Evolutionary conservation across 2,888 invertebrate genomes (phyloP), one percentile per base, ranked within the genome.

Genomic region (Drosophila lutescens): DNA sequence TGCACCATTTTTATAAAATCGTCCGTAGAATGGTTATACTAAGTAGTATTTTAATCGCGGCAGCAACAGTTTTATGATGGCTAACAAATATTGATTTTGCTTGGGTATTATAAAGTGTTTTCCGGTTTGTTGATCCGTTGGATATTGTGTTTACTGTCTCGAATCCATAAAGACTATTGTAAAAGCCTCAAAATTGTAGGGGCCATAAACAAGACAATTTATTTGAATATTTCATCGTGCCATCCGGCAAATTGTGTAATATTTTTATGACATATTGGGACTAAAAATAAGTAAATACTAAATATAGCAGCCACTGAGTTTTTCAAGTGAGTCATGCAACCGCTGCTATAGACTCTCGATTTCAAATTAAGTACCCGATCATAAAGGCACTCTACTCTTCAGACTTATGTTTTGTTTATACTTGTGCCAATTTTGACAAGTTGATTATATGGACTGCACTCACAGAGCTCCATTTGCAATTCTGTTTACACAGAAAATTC

Each of bases 1-100:
- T 69, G 71, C 71, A 60, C 68, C 59, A 68, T 59, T 61, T 53
- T 61, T 61, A 71, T 54, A 53, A 32, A 54, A 71, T 13, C 15
- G 49, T 9, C 55, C 36, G 20, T 68, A 20, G 15, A 49, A 49
- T 50, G 38, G 32, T 40, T 55, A n/a, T 15, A 54, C 38, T 47
- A 66, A 54, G 46, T 46, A 38, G 40, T 65, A 34, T 46, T 66
- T 54, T 54, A 55, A 67, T 66, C 17, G 68, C 46, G 17, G 34
- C 67, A 67, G 20, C 54, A 66, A 66, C 68, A 67, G 68, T 40
- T 66, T 66, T 66, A 66, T 47, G 65, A 43, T 13, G 12, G 15
- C 15, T 13, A 57, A 36, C 36, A 9, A 54, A 57, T 63, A 63
- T 63, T 63, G 50, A 46, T 17, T 65, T 32, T 61, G 26, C 44